Evolutionary conservation across 2,888 invertebrate genomes (phyloP), one percentile per base, ranked within the genome.

Genomic region (Drosophila paramelanica): DNA sequence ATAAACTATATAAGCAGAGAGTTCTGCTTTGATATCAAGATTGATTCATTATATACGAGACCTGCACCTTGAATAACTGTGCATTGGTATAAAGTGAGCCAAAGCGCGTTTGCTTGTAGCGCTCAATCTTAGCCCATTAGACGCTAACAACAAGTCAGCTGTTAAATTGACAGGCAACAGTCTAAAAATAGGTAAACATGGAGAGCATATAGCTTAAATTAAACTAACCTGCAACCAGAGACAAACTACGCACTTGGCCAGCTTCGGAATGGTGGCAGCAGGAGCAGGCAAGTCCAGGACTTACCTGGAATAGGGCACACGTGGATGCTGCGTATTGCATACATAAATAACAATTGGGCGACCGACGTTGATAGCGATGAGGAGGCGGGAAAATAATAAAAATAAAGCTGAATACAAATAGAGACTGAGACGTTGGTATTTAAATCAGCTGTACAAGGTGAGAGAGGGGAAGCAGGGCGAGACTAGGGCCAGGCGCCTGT

Each of bases 281-380:
- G 17, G 42, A 46, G 3, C 31, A 4, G 7, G 1, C 7, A 1
- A 31, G 2, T n/a, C 1, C 31, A 42, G 66, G 31, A 50, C 20
- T 20, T 27, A 4, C 0, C 23, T 14, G 41, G 50, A 43, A 42
- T 13, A 20, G 46, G 46, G 25, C 62, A 55, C 73, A 80, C 79
- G 84, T 86, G 87, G 69, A 41, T 27, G 67, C 38, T 47, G 51
- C 14, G 57, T 58, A 61, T 64, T 76, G 87, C 81, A 79, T 82
- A 74, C 60, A 83, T 83, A 81, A 83, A 84, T 79, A 87, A 64
- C 82, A 87, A 87, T 83, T 76, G 66, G 27, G 33, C 17, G 38
- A 39, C 38, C 65, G 74, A 58, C 70, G 66, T 39, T 46, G 52
- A 51, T 62, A 14, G 51, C 53, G 45, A 14, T 45, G 10, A 51